Base-by-base conservation (phyloP, 2,797 vertebrate species). In the Cirrhinus molitorella region DNA sequence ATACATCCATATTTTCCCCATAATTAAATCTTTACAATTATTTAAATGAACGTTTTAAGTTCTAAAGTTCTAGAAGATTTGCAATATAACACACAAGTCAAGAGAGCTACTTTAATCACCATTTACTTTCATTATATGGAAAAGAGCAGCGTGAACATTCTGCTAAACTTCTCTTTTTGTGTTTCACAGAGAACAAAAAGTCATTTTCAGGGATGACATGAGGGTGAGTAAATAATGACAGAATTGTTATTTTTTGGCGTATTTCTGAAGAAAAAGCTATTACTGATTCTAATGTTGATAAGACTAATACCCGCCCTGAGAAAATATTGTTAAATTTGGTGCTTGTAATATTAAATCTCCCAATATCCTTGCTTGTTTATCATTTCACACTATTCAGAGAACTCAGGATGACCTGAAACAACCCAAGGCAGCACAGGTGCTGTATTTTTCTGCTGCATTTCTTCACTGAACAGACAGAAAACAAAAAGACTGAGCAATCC, bases 381-480 rank as follows among this genome's bases (percentile, higher is more conserved):
- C 17, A 47, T 63, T 45, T 47, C 37, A 31, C 16, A 47, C 17
- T 77, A 19, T 28, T 61, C 40, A 11, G 51, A 59, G 53, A 57
- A 59, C 31, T 23, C 34, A 57, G 34, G 8, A 37, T 55, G n/a
- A 75, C 53, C 73, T 59, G 53, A 75, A 75, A 40, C 31, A 40
- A 75, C 53, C 34, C 34, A 57, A 40, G 51, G 31, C 34, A 75
- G n/a, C 53, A 75, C 73, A 57, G 51, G n/a, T 75, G 14, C 13
- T 59, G 73, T 59, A 23, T 43, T 11, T 40, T 59, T 43, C 34
- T 40, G 13, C 5, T 43, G 53, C 4, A 10, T 59, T 40, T 75
- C 5, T 59, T 75, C 34, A 40, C 13, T 17, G 14, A 75, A 59
- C 4, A 75, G 51, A 57, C 72, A 75, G 31, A 57, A 55, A 40